phyloP scores from a whole-genome alignment of 2,797 vertebrate genomes.

The Australoheros facetus region DNA sequence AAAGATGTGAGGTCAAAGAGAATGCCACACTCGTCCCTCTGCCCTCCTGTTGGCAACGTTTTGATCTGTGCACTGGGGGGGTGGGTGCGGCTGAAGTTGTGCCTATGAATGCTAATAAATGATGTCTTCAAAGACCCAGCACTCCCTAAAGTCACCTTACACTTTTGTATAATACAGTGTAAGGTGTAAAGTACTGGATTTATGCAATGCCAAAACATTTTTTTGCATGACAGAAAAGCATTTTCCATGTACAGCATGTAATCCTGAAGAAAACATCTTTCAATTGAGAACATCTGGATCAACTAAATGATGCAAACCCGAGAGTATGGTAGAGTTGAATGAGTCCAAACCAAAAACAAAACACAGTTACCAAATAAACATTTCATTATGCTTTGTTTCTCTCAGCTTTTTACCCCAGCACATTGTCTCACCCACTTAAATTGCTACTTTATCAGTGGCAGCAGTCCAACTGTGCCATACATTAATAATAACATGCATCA shows the following conservation, averaged over 20 bases:
- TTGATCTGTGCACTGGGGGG: slow-evolving; percentile 54
- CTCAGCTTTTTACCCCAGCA: not conserved
- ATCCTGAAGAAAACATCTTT: not conserved
- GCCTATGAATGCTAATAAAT: slow-evolving; percentile 69
- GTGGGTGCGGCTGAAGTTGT: slow-evolving; percentile 1
- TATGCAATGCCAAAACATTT: slow-evolving; percentile 5
- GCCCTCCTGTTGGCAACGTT: slow-evolving; percentile 54
- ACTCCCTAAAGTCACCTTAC: slow-evolving; percentile 58
- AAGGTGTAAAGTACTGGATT: slow-evolving; percentile 36
- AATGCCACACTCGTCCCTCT: slow-evolving; percentile 51
- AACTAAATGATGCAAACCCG: not conserved
- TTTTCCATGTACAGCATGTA: not conserved
- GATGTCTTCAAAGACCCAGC: slow-evolving; percentile 57
- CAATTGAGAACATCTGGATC: not conserved
- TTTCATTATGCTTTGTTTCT: not conserved
- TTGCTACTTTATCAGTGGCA: not conserved
- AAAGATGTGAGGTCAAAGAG: slow-evolving; percentile 45
- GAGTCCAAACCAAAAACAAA: not conserved
- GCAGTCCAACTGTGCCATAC: not conserved
- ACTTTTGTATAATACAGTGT: slow-evolving; percentile 3
- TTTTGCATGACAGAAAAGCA: slow-evolving; percentile 1
- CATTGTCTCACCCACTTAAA: slow-evolving; percentile 16
- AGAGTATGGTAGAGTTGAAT: not conserved
- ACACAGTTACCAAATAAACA: not conserved
- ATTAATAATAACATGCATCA: slow-evolving; percentile 13